A percentile compares a stretch with the other conserved stretches of the same genome.
phyloP scores from a whole-genome alignment of 2,888 invertebrate genomes.

The Bruchidius siliquastri region DNA sequence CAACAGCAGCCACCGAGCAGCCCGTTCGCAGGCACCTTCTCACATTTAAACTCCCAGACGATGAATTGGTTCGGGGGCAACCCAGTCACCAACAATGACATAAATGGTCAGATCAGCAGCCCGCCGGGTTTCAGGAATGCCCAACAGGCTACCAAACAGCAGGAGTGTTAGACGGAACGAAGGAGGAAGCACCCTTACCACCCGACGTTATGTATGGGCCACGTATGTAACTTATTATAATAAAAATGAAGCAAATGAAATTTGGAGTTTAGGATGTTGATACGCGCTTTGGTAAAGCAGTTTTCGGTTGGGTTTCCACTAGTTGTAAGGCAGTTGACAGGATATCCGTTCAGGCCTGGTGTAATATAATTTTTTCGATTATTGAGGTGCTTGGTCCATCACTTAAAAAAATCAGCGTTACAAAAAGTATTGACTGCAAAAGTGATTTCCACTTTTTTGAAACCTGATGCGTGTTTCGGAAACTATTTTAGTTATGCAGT shows the following conservation, averaged over 20 bases:
- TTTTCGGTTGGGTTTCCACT: no score
- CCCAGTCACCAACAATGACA: slow-evolving; percentile 22
- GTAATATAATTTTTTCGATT: background rate
- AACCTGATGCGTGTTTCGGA: no score
- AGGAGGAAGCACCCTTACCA: background rate
- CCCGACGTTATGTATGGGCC: slow-evolving; percentile 4
- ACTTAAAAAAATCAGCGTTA: no score
- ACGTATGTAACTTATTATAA: slow-evolving; percentile 1
- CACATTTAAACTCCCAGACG: slow-evolving; percentile 34
- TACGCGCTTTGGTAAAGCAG: background rate
- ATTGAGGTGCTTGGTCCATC: no score
- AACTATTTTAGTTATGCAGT: no score
- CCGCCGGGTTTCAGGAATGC: slow-evolving; percentile 46
- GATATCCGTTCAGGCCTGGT: background rate
- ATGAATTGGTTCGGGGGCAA: slow-evolving; percentile 41
- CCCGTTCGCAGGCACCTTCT: slow-evolving; percentile 20
- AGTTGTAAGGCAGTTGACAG: no score
- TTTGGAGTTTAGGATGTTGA: background rate
- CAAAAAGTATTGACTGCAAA: no score
- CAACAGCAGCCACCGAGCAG: slow-evolving; percentile 26
- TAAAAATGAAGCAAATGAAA: background rate
- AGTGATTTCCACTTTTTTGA: no score
- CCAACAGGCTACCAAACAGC: slow-evolving; percentile 43
- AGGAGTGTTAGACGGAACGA: slow-evolving; percentile 39
- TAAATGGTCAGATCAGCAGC: slow-evolving; percentile 45